Evolutionary conservation across 1,140 invertebrate species (phyloP), one percentile per base, ranked within the genome.

Genomic region (Lethrus apterus): DNA sequence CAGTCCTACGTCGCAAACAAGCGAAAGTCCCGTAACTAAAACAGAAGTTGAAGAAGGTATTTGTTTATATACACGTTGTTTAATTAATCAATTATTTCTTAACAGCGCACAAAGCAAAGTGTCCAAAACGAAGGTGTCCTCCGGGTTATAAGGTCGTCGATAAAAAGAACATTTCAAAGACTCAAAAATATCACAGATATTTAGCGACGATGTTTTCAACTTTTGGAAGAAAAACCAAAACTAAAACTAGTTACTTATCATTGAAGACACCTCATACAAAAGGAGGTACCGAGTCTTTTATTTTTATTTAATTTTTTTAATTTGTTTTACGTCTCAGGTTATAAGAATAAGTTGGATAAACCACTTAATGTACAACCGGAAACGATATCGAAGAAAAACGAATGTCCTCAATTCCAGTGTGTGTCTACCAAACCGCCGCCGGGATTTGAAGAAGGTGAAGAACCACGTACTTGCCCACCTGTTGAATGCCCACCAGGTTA

Each of bases 401-500:
- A 46, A 20, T 80, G 78, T 55, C 59, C 57, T 2, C 67, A 77
- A 50, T 79, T 73, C 54, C 70, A 67, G 23, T 80, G 77, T 52
- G 58, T 72, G 2, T 69, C 64, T 2, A 46, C 64, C n/a, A n/a
- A n/a, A 2, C 66, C 65, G 21, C 65, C 70, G 10, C 69, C 69
- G 0, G 51, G 54, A 2, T 9, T 23, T 1, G 8, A 14, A 17
- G 14, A 0, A 1, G 11, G n/a, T 33, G 30, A 14, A 20, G 5
- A 7, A 26, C 5, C 7, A n/a, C n/a, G n/a, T 26, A 7, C 7
- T 26, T 44, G 80, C 51, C 67, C 73, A 1, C 62, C 74, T 13
- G 71, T 72, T 2, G 57, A 60, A 30, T 84, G 81, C 54, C 80
- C 79, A 0, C 63, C 67, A 0, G 68, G 70, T 2, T 83, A 78